Evolutionary conservation across 1,140 invertebrate species (phyloP).

Genomic region (Drosophila parabipectinata): DNA sequence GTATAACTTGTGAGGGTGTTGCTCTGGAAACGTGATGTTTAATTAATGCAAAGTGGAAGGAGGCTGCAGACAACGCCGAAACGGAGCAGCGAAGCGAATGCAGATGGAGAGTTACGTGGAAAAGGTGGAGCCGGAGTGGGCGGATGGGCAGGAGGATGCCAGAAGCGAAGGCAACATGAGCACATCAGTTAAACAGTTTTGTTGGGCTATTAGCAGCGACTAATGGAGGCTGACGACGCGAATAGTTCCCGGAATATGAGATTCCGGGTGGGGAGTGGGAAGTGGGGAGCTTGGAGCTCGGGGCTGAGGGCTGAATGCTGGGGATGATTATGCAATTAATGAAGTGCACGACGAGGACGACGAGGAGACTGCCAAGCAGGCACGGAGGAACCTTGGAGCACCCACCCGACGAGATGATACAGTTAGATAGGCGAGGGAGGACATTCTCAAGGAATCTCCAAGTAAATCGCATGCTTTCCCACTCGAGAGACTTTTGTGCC

Average conservation of each 20-base stretch:
- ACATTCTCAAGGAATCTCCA: slow-evolving; percentile 1
- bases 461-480: neutral
- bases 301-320: neutral
- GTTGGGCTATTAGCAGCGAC: slow-evolving; percentile 66
- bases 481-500: neutral
- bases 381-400: slow-evolving; percentile 9
- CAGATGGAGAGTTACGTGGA: slow-evolving; percentile 10
- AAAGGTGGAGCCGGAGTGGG: slow-evolving; percentile 2
- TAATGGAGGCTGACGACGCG: slow-evolving; percentile 66
- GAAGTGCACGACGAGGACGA: slow-evolving; percentile 37
- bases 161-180: slow-evolving; percentile 41
- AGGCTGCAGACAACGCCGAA: slow-evolving; percentile 34
- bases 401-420: slow-evolving; percentile 18
- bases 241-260: slow-evolving; percentile 20
- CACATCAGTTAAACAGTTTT: slow-evolving; percentile 72
- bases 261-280: neutral
- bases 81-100: slow-evolving; percentile 28
- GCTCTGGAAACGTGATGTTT: slow-evolving; percentile 80
- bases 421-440: slow-evolving; percentile 19
- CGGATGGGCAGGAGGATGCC: slow-evolving; percentile 15
- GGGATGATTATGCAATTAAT: slow-evolving; percentile 70
- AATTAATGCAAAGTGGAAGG: slow-evolving; percentile 73
- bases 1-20: slow-evolving; percentile 75
- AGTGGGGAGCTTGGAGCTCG: neutral
- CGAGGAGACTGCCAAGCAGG: neutral